Evolutionary conservation across 1,140 invertebrate species (phyloP).

Genomic region (Probaryconus sp.): DNA sequence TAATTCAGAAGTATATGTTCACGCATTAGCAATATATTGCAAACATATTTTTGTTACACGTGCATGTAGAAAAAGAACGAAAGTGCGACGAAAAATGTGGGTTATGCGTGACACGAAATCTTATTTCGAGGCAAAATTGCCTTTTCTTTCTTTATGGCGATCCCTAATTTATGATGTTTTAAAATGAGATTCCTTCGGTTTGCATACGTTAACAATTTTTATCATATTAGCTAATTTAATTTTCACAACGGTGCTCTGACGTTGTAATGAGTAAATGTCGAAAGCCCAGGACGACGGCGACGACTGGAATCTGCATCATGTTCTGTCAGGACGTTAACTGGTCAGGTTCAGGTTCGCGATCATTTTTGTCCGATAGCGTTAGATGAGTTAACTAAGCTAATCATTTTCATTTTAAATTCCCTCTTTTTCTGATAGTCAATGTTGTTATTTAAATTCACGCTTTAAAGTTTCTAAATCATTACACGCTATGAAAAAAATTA

Average conservation of each 20-base stretch:
- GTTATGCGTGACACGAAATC: conserved; percentile 50
- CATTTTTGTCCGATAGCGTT: conserved; percentile 26
- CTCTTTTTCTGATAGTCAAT: too few species aligned
- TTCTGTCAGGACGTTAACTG: conserved; percentile 25
- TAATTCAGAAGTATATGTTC: too few species aligned
- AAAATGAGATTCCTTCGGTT: conserved; percentile 21
- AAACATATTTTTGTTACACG: conserved; percentile 15
- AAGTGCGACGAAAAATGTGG: conserved; percentile 37
- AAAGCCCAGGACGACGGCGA: conserved; percentile 37
- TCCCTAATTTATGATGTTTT: conserved; percentile 43
- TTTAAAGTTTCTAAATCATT: too few species aligned
- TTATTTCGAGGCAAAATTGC: conserved; percentile 38
- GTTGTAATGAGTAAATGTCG: conserved; percentile 46
- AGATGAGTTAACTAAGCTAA: conserved; percentile 30
- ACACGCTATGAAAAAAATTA: too few species aligned
- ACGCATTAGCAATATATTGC: too few species aligned
- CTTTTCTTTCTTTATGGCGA: conserved; percentile 34
- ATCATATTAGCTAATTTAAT: conserved; percentile 47
- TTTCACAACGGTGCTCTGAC: conserved; percentile 39
- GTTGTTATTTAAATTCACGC: too few species aligned
- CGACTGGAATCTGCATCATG: conserved; percentile 21
- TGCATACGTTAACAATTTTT: conserved; percentile 39
- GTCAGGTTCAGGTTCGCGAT: conserved; percentile 49
- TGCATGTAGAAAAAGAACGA: conserved; percentile 42
- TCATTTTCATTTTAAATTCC: too few species aligned